These are phyloP conservation scores for Borostomias antarcticus DNA, from an alignment of 2,797 vertebrate genomes.

Conservation along the genomic window DNA sequence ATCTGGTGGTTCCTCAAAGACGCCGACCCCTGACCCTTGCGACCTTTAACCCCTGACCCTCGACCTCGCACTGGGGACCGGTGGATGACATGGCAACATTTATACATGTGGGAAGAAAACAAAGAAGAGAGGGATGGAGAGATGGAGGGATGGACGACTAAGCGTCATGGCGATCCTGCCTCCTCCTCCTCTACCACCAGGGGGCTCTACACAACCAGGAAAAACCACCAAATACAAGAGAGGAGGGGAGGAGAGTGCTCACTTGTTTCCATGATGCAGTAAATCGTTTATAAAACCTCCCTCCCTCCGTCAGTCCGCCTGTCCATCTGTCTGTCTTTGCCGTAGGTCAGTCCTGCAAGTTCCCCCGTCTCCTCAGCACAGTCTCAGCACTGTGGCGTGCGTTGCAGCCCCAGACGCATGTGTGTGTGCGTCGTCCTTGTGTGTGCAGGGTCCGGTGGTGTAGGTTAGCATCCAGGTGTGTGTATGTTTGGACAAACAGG, in stretches of 20 bases:
- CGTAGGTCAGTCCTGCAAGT: background rate
- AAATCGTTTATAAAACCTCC: no score
- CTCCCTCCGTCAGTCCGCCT: background rate
- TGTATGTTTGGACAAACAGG: slow-evolving; percentile 49
- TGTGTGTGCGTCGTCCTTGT: background rate
- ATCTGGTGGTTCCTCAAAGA: background rate
- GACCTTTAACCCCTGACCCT: background rate
- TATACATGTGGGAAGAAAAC: background rate
- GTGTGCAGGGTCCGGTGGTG: background rate
- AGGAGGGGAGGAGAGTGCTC: no score
- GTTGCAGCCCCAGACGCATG: background rate
- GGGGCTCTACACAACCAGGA: background rate
- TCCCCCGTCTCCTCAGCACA: background rate
- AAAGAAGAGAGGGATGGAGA: background rate
- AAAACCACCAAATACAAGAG: background rate
- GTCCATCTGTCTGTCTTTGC: background rate
- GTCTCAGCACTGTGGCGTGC: background rate
- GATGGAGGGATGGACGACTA: background rate
- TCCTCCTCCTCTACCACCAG: background rate
- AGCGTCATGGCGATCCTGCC: background rate
- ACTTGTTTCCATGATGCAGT: no score
- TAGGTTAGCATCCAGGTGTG: slow-evolving; percentile 6
- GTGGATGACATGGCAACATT: background rate
- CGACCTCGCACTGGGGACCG: background rate
- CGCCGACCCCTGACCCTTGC: background rate